A percentile compares a stretch with the other conserved stretches of the same genome.
Evolutionary conservation across 2,888 invertebrate genomes (phyloP).

Genomic region (Bombylius major): DNA sequence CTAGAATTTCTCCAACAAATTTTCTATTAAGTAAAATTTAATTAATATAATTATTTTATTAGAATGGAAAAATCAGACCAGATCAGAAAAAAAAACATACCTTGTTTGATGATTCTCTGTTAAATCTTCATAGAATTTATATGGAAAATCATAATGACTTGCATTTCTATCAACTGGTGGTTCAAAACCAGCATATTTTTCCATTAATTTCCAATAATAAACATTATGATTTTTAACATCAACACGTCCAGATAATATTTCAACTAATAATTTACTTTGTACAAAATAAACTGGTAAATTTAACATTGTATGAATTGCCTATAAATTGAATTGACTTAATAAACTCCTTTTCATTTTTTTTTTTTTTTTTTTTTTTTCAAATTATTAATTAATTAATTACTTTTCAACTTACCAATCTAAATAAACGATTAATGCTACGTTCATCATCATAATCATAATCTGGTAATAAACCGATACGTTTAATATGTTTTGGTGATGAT

Average conservation of each 20-base stretch:
- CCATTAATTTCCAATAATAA: conserved; percentile 51
- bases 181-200: conserved; percentile 49
- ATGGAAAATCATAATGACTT: conserved; percentile 52
- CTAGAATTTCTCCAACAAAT: conserved; percentile 59
- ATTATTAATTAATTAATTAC: no score
- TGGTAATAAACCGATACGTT: conserved; percentile 48
- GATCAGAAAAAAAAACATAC: conserved; percentile 11
- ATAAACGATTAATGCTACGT: conserved; percentile 50
- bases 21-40: conserved; percentile 37
- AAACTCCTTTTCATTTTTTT: no score
- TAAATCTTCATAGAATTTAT: conserved; percentile 29
- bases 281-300: conserved; percentile 32
- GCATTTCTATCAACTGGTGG: conserved; percentile 49
- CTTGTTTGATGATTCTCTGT: conserved; percentile 26
- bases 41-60: no score
- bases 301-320: conserved; percentile 32
- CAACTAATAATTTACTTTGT: conserved; percentile 33
- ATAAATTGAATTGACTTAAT: no score
- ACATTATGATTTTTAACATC: conserved; percentile 47
- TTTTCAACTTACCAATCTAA: conserved; percentile 24
- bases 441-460: conserved; percentile 47
- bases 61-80: conserved; percentile 13
- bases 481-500: conserved; percentile 54
- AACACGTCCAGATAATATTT: conserved; percentile 40
- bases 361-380: no score